Evolutionary conservation across 2,113 vertebrate species (phyloP).

Genomic region (Dascyllus trimaculatus): DNA sequence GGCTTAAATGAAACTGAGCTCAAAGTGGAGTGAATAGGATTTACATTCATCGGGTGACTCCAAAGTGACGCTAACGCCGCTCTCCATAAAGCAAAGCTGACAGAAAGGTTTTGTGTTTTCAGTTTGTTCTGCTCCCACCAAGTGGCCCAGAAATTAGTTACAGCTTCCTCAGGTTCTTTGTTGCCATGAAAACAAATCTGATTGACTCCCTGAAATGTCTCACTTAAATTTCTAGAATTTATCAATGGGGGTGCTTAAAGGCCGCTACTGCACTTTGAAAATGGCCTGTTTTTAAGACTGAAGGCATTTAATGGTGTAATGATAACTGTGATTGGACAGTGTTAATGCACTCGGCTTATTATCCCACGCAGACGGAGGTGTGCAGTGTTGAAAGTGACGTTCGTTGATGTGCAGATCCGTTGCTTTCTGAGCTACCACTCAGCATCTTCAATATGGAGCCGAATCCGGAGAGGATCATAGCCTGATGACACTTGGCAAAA

Average conservation of each 20-base stretch:
- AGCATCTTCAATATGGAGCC: slow-evolving; percentile 45
- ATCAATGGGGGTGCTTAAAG: slow-evolving; percentile 20
- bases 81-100: not conserved
- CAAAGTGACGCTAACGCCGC: not conserved
- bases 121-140: not conserved
- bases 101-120: not conserved
- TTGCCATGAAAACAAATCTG: slow-evolving; percentile 10
- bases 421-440: slow-evolving; percentile 32
- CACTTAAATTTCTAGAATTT: not conserved
- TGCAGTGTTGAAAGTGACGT: slow-evolving; percentile 39
- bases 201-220: not conserved
- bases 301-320: slow-evolving; percentile 20
- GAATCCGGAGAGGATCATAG: slow-evolving; percentile 66
- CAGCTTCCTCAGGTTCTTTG: not conserved
- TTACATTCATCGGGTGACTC: not conserved
- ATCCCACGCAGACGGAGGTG: slow-evolving; percentile 25
- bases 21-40: not conserved
- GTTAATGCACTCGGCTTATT: slow-evolving; percentile 38
- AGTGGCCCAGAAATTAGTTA: not conserved
- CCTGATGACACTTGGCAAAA: slow-evolving; percentile 73
- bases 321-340: slow-evolving; percentile 30
- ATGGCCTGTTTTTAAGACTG: slow-evolving; percentile 16
- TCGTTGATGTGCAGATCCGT: slow-evolving; percentile 43
- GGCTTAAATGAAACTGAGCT: not conserved
- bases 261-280: not conserved